phyloP scores from a whole-genome alignment of 1,140 invertebrate genomes.

The Drosophila elegans region DNA sequence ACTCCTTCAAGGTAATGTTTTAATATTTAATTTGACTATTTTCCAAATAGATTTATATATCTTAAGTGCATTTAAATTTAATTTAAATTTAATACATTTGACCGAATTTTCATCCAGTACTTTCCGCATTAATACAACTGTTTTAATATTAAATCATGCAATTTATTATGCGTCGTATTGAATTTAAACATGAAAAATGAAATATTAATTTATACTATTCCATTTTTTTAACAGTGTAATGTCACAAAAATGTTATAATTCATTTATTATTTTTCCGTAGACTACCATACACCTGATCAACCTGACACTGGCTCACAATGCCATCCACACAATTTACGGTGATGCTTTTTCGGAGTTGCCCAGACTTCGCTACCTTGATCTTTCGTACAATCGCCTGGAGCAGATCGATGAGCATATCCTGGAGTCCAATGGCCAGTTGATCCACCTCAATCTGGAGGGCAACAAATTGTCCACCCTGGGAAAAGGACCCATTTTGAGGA shows the following conservation, averaged over 20 bases:
- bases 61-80: too few species aligned
- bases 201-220: too few species aligned
- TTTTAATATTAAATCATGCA: too few species aligned
- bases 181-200: too few species aligned
- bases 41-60: too few species aligned
- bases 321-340: conserved; percentile 68
- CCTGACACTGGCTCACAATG: conserved; percentile 71
- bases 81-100: too few species aligned
- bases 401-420: conserved; percentile 73
- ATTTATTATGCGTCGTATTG: too few species aligned
- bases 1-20: conserved; percentile 65
- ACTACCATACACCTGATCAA: conserved; percentile 61
- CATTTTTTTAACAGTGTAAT: too few species aligned
- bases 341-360: conserved; percentile 67
- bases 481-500: conserved; percentile 54
- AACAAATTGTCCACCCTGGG: conserved; percentile 72
- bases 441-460: conserved; percentile 67
- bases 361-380: conserved; percentile 62
- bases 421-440: conserved; percentile 61
- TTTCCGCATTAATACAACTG: too few species aligned
- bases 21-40: too few species aligned
- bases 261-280: conserved; percentile 28
- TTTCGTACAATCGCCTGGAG: conserved; percentile 81
- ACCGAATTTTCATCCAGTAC: too few species aligned
- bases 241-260: not conserved